Evolutionary conservation across 2,797 vertebrate genomes (phyloP), one percentile per base, ranked within the genome.

Genomic region (Crenichthys baileyi): DNA sequence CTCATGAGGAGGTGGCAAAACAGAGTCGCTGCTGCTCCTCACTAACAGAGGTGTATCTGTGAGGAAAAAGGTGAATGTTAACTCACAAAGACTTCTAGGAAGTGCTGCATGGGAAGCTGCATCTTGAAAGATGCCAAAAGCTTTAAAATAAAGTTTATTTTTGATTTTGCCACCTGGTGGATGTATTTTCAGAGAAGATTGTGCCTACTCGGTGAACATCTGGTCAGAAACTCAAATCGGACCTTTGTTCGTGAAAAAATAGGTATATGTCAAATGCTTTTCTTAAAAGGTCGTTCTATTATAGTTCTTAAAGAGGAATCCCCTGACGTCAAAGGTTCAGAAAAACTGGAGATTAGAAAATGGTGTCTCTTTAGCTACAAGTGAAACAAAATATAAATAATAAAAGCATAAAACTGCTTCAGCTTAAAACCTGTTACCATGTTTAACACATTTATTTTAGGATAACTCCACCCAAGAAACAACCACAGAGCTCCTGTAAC

Each of bases 11-110:
- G 84, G 90, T 1, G 79, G 81, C 71, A 96, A 67, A 2, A 83
- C 87, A 0, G 95, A 91, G 81, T 96, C 95, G 60, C 95, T 96
- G 93, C 93, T 96, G 93, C 95, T 95, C 72, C 95, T 92, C 81
- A 96, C 95, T 83, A 95, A 12, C 29, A 96, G 89, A 61, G 94
- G 94, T 0, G 92, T 95, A 77, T 93, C 95, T 96, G 65, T 4
- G 44, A 5, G 4, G 50, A 65, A 75, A 78, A 46, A 81, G 8
- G 82, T 0, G 1, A 31, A n/a, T 0, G 29, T 68, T 22, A 76
- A 84, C 29, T 79, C 8, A 18, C 24, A 0, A n/a, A 2, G 24
- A 26, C 41, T 22, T 22, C 2, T 7, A 5, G 53, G 48, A 11
- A 11, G 12, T 15, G 48, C 48, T 12, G 9, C 48, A 50, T 15